These are phyloP conservation scores for Daboia siamensis DNA, from an alignment of 2,113 vertebrate species.

Conservation along the genomic window DNA sequence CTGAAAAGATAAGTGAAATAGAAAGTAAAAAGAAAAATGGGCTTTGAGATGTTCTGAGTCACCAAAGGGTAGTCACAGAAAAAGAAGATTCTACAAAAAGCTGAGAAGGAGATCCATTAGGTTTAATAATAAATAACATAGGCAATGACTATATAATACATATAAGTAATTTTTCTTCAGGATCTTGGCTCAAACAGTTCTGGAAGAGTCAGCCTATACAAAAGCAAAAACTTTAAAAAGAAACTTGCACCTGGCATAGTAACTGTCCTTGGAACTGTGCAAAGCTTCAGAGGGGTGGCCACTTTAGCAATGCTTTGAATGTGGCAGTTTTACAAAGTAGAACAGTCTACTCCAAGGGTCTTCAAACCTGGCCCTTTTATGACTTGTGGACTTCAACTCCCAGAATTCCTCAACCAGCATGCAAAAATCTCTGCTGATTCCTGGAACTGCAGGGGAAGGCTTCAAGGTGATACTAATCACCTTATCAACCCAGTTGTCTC, in stretches of 20 bases:
- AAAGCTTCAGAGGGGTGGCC: background rate
- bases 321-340: background rate
- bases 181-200: background rate
- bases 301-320: background rate
- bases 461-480: background rate
- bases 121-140: background rate
- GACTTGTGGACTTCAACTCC: too few species aligned
- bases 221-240: background rate
- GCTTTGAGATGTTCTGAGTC: background rate
- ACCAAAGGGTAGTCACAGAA: background rate
- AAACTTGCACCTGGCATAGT: background rate
- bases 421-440: background rate
- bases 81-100: background rate
- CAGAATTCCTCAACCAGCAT: background rate
- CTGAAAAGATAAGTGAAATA: background rate
- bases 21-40: too few species aligned
- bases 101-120: background rate
- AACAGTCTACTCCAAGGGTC: background rate
- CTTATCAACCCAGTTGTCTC: background rate
- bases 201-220: constrained; percentile 11
- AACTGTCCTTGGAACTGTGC: background rate
- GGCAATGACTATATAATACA: background rate
- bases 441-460: background rate
- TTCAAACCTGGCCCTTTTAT: too few species aligned
- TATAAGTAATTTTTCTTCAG: background rate